Evolutionary conservation across 1,140 invertebrate species (phyloP).

Genomic region (Drosophila prosaltans): DNA sequence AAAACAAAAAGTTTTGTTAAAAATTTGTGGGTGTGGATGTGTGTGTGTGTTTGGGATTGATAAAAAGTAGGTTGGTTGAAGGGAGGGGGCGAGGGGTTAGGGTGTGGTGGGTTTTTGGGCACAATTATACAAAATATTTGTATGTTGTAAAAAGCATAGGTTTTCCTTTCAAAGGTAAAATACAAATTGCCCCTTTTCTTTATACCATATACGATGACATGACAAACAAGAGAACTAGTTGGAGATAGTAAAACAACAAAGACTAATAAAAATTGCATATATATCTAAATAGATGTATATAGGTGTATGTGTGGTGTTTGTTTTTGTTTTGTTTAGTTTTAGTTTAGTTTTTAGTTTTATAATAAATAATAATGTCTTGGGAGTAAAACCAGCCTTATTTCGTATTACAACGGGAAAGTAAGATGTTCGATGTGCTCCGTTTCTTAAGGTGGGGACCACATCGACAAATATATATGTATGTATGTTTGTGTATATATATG

Average conservation of each 20-base stretch:
- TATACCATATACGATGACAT: constrained; percentile 1
- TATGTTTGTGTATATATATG: constrained; percentile 40
- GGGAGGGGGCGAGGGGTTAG: not conserved
- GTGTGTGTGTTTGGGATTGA: constrained; percentile 1
- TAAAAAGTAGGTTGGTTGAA: not conserved
- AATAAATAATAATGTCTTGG: constrained; percentile 83
- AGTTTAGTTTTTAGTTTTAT: constrained; percentile 2
- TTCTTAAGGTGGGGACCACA: constrained; percentile 9
- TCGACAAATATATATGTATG: constrained; percentile 35
- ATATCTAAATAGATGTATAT: constrained; percentile 3
- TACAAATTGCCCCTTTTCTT: not conserved
- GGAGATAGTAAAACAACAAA: constrained; percentile 9
- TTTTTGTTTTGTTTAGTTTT: not conserved
- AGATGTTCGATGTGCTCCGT: constrained; percentile 58
- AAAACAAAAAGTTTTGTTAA: constrained; percentile 45
- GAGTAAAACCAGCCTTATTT: constrained; percentile 83
- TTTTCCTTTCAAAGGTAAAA: constrained; percentile 5
- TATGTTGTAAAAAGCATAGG: constrained; percentile 37
- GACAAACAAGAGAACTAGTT: constrained; percentile 4
- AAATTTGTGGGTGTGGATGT: constrained; percentile 32
- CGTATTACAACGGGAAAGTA: constrained; percentile 80
- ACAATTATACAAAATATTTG: constrained; percentile 10
- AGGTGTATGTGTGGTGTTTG: constrained; percentile 1
- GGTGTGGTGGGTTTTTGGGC: constrained; percentile 1
- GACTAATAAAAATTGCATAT: constrained; percentile 12